Percentiles rank a stretch among this genome's conserved stretches.
phyloP scores from a whole-genome alignment of 1,140 invertebrate species.

The Micrasema longulum region DNA sequence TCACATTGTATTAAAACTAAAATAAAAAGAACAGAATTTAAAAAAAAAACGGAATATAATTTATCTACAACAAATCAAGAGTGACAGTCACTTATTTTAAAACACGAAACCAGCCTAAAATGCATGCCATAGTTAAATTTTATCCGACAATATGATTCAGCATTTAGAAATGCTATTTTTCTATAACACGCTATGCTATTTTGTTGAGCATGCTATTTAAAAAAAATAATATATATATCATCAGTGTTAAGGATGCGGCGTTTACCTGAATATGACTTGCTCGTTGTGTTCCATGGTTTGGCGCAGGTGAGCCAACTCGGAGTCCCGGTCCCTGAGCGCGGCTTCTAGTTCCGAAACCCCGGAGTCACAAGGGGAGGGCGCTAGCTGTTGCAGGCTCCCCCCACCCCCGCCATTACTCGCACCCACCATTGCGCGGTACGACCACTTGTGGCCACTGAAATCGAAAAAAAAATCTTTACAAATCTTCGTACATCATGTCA shows the following conservation, averaged over 20 bases:
- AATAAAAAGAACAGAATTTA: no score
- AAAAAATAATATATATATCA: neutral
- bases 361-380: constrained; percentile 85
- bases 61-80: no score
- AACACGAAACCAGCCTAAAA: no score
- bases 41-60: no score
- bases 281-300: constrained; percentile 86
- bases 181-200: no score
- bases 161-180: no score
- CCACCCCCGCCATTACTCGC: constrained; percentile 49
- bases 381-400: constrained; percentile 68
- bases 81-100: no score
- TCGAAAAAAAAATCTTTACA: neutral
- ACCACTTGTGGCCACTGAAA: constrained; percentile 53
- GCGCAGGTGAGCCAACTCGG: constrained; percentile 77
- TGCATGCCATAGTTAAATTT: no score
- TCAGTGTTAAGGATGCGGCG: no score
- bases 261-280: constrained; percentile 75
- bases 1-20: no score
- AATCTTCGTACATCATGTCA: neutral
- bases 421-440: constrained; percentile 48
- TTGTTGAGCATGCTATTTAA: constrained; percentile 1
- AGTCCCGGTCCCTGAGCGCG: constrained; percentile 78
- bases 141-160: no score
- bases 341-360: constrained; percentile 85